Evolutionary conservation across 1,140 invertebrate genomes (phyloP).

Genomic region (Polypedilum vanderplanki): DNA sequence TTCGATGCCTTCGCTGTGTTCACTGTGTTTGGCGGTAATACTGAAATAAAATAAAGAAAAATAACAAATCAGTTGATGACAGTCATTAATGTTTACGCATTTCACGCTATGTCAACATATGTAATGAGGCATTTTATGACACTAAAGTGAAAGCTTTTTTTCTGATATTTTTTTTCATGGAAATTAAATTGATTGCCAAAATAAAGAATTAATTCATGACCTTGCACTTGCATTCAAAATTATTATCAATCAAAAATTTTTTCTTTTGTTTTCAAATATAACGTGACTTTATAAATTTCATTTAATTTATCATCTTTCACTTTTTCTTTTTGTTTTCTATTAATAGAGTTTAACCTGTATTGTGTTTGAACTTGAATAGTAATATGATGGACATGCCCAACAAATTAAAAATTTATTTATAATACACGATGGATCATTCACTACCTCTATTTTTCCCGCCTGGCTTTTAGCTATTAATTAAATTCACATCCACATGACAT

Average conservation of each 20-base stretch:
- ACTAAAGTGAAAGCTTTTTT: too few relatives aligned
- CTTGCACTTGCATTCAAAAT: too few relatives aligned
- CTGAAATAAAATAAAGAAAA: not conserved
- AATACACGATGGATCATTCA: not conserved
- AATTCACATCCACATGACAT: too few relatives aligned
- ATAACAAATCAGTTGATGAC: not conserved
- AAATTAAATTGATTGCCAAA: not conserved
- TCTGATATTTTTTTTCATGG: not conserved
- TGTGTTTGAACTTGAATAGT: not conserved
- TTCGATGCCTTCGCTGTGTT: slow-evolving; percentile 25
- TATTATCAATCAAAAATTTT: too few relatives aligned
- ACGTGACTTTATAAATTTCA: not conserved
- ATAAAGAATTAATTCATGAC: not conserved
- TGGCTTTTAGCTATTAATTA: too few relatives aligned
- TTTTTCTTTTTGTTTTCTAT: not conserved
- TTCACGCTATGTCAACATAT: not conserved
- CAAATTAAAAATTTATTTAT: slow-evolving; percentile 11
- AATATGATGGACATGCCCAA: not conserved
- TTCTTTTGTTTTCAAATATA: not conserved
- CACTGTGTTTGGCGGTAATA: slow-evolving; percentile 22
- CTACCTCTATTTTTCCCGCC: too few relatives aligned
- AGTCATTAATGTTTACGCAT: not conserved
- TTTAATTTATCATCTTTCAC: not conserved
- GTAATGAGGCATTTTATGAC: not conserved
- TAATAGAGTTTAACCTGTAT: not conserved